A percentile compares a stretch with the other conserved stretches of the same genome.
Conservation (phyloP, 2,888 invertebrate genomes). For the Luffia ferchaultella region DNA sequence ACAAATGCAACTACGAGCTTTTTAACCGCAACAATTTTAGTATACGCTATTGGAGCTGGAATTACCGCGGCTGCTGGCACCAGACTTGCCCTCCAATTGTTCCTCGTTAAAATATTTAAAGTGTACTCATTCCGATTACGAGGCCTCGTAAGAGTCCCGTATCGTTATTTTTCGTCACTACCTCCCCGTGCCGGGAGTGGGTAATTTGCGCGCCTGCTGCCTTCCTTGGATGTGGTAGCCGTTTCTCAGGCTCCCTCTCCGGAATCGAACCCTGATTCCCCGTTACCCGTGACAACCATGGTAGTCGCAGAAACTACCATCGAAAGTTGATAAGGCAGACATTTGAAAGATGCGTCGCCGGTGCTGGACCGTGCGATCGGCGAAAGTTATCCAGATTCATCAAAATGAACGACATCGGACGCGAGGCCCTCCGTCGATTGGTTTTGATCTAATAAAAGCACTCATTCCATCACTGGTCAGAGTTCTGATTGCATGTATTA, state of each 20-base stretch:
- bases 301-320: constrained; percentile 72
- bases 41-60: constrained; percentile 76
- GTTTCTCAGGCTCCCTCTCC: constrained; percentile 76
- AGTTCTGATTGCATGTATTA: constrained; percentile 66
- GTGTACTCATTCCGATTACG: constrained; percentile 65
- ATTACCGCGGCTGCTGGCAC: constrained; percentile 77
- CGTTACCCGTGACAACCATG: constrained; percentile 76
- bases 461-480: constrained; percentile 9
- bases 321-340: constrained; percentile 74
- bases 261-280: constrained; percentile 79
- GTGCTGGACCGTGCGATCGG: constrained; percentile 41
- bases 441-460: constrained; percentile 60
- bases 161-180: constrained; percentile 75
- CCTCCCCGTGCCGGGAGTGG: constrained; percentile 33
- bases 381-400: constrained; percentile 52
- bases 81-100: constrained; percentile 71
- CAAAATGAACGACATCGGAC: constrained; percentile 42
- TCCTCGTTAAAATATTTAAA: constrained; percentile 68
- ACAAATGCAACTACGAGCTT: constrained; percentile 67
- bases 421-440: constrained; percentile 45
- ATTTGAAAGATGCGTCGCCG: constrained; percentile 70
- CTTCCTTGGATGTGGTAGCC: constrained; percentile 77
- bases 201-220: constrained; percentile 71
- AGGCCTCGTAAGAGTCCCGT: constrained; percentile 64
- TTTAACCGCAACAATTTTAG: constrained; percentile 76